A percentile compares a stretch with the other conserved stretches of the same genome.
Conservation (phyloP, 2,888 invertebrate species). For the Mythimna loreyi region DNA sequence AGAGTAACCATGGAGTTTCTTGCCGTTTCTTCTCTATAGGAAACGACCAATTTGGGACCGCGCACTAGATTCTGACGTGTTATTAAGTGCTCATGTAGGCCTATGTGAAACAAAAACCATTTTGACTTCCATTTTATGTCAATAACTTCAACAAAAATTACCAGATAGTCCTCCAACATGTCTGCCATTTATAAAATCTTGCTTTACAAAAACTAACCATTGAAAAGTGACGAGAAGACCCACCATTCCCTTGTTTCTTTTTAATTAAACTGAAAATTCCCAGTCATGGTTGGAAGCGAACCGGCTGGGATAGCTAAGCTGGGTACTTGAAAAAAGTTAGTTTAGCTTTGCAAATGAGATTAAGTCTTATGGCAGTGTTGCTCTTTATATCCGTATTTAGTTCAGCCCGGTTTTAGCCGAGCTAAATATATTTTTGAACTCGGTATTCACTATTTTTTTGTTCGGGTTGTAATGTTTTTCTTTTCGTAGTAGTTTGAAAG, state of each 20-base stretch:
- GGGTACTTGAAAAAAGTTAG: conserved; percentile 75
- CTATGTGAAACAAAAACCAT: too few species aligned
- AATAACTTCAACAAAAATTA: not conserved
- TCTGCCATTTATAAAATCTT: conserved; percentile 36
- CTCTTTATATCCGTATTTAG: conserved; percentile 68
- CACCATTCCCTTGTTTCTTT: conserved; percentile 87
- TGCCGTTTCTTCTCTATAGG: too few species aligned
- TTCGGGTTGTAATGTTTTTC: not conserved
- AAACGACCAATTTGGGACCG: too few species aligned
- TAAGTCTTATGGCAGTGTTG: conserved; percentile 74
- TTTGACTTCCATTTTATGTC: too few species aligned
- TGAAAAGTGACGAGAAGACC: conserved; percentile 77
- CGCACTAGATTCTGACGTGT: too few species aligned
- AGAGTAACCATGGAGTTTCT: too few species aligned
- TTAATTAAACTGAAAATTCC: conserved; percentile 88
- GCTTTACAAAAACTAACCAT: conserved; percentile 79
- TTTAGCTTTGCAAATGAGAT: conserved; percentile 83
- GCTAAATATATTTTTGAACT: conserved; percentile 24
- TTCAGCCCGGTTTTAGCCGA: conserved; percentile 48
- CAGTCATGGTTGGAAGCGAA: conserved; percentile 76
- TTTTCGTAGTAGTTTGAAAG: too few species aligned
- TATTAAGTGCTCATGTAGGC: too few species aligned
- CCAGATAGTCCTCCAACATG: conserved; percentile 22
- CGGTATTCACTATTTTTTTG: conserved; percentile 4
- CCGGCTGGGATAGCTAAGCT: conserved; percentile 70